Base-by-base conservation (phyloP, 2,113 vertebrate species). In the Anguilla rostrata region DNA sequence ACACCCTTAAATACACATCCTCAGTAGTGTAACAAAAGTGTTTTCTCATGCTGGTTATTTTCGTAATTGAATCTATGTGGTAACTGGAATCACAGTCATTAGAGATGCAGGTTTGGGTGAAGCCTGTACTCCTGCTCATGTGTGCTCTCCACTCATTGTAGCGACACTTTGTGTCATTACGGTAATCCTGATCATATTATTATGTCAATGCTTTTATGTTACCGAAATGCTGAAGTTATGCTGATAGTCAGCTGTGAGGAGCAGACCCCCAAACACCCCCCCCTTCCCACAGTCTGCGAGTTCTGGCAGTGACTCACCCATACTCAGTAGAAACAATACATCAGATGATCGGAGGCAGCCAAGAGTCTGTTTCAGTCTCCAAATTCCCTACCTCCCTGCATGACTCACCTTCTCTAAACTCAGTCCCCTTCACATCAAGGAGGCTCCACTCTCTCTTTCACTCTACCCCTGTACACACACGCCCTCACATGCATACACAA, bases 301-400 rank as follows among this genome's bases (percentile, higher is more conserved):
- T 89, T 91, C 93, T 91, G 89, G 92, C 90, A 81, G 53, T 90
- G 92, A 94, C 91, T 94, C 92, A 93, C 87, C 84, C 81, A 20
- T 91, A 94, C 91, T 91, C 92, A 91, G 86, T 43, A 87, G 71
- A 89, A 78, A 88, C 87, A 86, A 88, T 88, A 89, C 88, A 91
- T 85, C 88, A 89, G 78, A 87, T 75, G 34, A 83, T 89, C 82
- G 46, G 56, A 86, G 81, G 26, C 26, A 34, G 71, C 71, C 71
- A 75, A 94, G 90, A 90, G 84, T 93, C 85, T 94, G 90, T 89
- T 94, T 95, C 93, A 95, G 95, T 83, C 49, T 53, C 49, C 49
- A 53, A 66, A 11, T 1, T 16, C 57, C 18, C 3, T 0, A 94
- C 60, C 20, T 66, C 95, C 93, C 92, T 94, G 93, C 90, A 90